Evolutionary conservation across 1,140 invertebrate genomes (phyloP).

Genomic region (Dreissena polymorpha): DNA sequence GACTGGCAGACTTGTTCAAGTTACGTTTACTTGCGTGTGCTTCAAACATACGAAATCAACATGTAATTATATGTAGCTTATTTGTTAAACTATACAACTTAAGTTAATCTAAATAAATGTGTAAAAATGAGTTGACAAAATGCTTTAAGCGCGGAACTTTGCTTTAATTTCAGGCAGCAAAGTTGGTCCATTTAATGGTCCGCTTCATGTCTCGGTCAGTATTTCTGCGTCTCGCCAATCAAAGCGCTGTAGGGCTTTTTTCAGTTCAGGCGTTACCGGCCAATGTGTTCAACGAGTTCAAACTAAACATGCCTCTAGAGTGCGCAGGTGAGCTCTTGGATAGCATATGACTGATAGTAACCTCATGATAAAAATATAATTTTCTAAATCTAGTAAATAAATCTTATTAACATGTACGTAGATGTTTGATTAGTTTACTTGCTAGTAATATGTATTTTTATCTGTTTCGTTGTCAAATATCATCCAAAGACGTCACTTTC

Average conservation of each 20-base stretch:
- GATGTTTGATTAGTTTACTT: background rate
- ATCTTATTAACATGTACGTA: background rate
- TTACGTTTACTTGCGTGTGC: too few species aligned
- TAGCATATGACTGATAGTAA: background rate
- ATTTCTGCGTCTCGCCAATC: background rate
- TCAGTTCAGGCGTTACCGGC: background rate
- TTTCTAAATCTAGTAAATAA: background rate
- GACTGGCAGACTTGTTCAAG: too few species aligned
- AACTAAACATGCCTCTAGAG: background rate
- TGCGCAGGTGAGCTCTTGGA: constrained; percentile 9
- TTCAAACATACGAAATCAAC: too few species aligned
- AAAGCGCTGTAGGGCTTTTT: constrained; percentile 5
- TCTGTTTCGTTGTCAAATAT: background rate
- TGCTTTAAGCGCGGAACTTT: too few species aligned
- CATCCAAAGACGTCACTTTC: background rate
- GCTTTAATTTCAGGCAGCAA: constrained; percentile 13
- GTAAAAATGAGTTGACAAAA: too few species aligned
- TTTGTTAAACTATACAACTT: too few species aligned
- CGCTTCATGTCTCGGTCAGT: constrained; percentile 20
- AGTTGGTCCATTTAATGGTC: constrained; percentile 21
- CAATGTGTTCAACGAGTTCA: constrained; percentile 24
- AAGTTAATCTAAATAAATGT: too few species aligned
- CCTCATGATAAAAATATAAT: background rate
- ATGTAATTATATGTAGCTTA: too few species aligned
- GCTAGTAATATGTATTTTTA: background rate